These are phyloP conservation scores for Lissonota sp. DNA, from an alignment of 2,888 invertebrate species.

Conservation along the genomic window DNA sequence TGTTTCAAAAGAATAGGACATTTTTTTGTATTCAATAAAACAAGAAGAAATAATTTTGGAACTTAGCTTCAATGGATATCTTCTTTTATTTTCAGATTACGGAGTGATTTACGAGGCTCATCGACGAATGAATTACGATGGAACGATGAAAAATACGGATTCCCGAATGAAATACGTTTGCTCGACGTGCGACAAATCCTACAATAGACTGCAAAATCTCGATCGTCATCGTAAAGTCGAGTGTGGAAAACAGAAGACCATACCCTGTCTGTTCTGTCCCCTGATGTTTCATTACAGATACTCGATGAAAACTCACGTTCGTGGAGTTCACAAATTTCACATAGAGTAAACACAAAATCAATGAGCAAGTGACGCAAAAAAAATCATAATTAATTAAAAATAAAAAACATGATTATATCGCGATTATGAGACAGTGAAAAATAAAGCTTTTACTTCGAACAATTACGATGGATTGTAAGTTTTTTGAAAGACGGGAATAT, in stretches of 20 bases:
- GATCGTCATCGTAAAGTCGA: constrained; percentile 68
- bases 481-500: no score
- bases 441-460: no score
- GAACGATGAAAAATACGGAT: no score
- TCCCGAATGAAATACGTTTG: constrained; percentile 5
- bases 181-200: constrained; percentile 67
- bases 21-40: no score
- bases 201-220: constrained; percentile 67
- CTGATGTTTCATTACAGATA: constrained; percentile 83
- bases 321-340: constrained; percentile 59
- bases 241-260: constrained; percentile 79
- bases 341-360: not conserved
- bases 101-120: not conserved
- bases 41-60: not conserved
- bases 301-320: constrained; percentile 81
- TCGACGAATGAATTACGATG: no score
- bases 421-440: not conserved
- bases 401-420: not conserved
- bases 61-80: not conserved
- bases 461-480: no score
- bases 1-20: no score
- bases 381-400: not conserved
- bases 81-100: constrained; percentile 4
- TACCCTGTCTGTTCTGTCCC: constrained; percentile 80
- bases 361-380: not conserved